phyloP scores from a whole-genome alignment of 2,113 vertebrate genomes.

The Tetrao urogallus region DNA sequence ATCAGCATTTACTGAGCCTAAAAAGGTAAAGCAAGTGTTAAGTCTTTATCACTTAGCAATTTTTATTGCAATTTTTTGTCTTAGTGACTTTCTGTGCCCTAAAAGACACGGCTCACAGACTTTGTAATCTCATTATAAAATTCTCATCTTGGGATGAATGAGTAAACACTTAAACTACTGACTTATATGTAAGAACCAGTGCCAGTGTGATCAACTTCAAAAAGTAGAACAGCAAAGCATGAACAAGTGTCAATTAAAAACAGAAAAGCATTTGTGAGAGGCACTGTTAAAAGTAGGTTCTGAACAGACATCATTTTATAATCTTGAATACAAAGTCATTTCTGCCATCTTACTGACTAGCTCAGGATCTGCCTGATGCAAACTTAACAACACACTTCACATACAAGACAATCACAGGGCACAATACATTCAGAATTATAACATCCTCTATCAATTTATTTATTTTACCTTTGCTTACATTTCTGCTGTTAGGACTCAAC shows the following conservation, averaged over 20 bases:
- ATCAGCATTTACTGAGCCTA: background rate
- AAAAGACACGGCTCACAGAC: background rate
- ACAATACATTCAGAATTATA: background rate
- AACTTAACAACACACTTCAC: background rate
- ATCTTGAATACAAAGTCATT: background rate
- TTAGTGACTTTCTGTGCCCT: background rate
- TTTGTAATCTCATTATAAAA: background rate
- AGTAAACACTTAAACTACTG: background rate
- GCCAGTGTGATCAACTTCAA: background rate
- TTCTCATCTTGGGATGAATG: background rate
- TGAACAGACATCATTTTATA: background rate
- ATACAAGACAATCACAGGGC: background rate
- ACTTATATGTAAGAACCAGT: background rate
- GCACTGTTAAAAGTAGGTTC: background rate
- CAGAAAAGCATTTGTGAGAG: background rate
- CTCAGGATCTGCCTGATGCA: background rate
- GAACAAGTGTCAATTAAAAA: background rate
- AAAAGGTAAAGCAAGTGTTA: background rate
- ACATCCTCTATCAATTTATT: background rate
- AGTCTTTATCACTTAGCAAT: background rate
- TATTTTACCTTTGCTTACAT: background rate
- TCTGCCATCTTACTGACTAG: background rate
- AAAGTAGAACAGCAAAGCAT: background rate
- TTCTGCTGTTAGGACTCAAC: background rate
- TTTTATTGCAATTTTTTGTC: background rate